Evolutionary conservation across 2,797 vertebrate species (phyloP), one percentile per base, ranked within the genome.

Genomic region (Galago senegalensis): DNA sequence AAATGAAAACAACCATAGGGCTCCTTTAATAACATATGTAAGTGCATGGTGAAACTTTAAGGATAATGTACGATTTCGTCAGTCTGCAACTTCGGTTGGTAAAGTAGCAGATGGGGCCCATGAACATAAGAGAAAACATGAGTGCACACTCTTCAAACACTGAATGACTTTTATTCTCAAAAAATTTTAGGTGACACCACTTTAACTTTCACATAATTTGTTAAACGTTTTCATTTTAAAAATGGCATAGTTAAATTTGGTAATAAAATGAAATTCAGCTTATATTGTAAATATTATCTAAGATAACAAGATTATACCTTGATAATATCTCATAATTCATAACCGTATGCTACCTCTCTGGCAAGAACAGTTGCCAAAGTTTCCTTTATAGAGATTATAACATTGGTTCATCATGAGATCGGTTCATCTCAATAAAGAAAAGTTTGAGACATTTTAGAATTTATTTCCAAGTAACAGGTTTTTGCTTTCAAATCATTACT

Each of bases 161-260:
- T 11, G 21, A 81, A 88, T 29, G 61, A 31, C n/a, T 63, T 89
- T 56, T 40, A 89, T 40, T 88, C 43, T 61, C 18, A 70, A 91
- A 69, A 73, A 37, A 0, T 56, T 77, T 91, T 43, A 46, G 81
- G 63, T 20, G 12, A 34, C 7, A 93, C 11, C 69, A 95, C 83
- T 92, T 93, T 60, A 92, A 79, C 37, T 94, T 92, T 53, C 25
- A 81, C 61, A n/a, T 21, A 83, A 86, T 67, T 92, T 61, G 75
- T 10, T 53, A 53, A 53, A 53, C 25, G 4, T 25, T 90, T 84
- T 69, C 80, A 93, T 81, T 37, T 65, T 81, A 89, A 87, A 60
- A 87, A 60, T 14, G 77, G 80, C 7, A 84, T 43, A 84, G 73
- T 91, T 58, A 69, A 58, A 88, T 25, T 46, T 87, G 27, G 63